Percentiles rank a stretch among this genome's conserved stretches.
Evolutionary conservation across 2,797 vertebrate species (phyloP).

Genomic region (Amphiprion clarkii): DNA sequence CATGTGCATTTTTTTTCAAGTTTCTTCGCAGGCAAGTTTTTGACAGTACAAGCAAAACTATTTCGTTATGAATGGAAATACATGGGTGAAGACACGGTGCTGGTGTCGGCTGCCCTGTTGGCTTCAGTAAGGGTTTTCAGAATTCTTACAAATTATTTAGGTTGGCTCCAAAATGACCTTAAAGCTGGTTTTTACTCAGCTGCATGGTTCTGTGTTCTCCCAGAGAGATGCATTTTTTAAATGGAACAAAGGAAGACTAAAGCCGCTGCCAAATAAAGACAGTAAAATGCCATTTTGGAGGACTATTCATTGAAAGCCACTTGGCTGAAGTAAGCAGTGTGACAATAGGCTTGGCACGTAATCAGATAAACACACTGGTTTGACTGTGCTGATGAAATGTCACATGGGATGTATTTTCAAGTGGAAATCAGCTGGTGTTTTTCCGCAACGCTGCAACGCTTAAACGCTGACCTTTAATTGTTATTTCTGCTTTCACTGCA

Average conservation of each 20-base stretch:
- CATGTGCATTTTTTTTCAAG: too few relatives aligned
- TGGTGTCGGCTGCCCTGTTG: not conserved
- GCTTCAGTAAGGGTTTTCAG: not conserved
- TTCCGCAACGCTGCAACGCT: not conserved
- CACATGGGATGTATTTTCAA: slow-evolving; percentile 5
- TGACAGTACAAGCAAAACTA: not conserved
- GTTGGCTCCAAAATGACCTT: slow-evolving; percentile 14
- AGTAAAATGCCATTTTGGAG: slow-evolving; percentile 36
- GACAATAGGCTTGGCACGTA: slow-evolving; percentile 18
- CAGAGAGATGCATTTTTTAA: slow-evolving; percentile 1
- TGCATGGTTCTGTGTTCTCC: slow-evolving; percentile 1
- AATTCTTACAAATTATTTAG: not conserved
- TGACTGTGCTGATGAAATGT: slow-evolving; percentile 15
- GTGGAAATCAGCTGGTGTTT: slow-evolving; percentile 12
- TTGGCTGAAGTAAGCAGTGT: slow-evolving; percentile 6
- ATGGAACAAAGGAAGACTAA: not conserved
- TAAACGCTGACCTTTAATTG: slow-evolving; percentile 1
- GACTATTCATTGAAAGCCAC: slow-evolving; percentile 32
- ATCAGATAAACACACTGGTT: slow-evolving; percentile 16
- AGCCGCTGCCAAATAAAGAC: slow-evolving; percentile 18
- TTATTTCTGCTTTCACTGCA: slow-evolving; percentile 9
- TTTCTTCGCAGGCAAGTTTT: not conserved
- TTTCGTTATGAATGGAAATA: not conserved
- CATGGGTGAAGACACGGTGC: not conserved
- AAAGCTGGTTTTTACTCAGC: slow-evolving; percentile 12